These are phyloP conservation scores for Colius striatus DNA, from an alignment of 2,113 vertebrate genomes.

Conservation along the genomic window DNA sequence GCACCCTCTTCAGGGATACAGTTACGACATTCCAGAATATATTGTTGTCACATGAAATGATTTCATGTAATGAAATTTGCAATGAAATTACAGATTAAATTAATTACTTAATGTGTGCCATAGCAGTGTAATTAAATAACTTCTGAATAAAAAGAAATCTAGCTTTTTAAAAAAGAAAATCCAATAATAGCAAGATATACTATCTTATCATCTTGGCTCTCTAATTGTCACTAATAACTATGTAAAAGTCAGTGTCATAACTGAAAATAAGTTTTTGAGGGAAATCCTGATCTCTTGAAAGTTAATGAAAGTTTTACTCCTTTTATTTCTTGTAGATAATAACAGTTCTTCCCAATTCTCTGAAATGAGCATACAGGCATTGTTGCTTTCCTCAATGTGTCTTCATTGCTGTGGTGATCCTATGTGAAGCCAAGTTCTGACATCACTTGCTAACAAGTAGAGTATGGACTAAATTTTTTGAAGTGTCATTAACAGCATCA, in stretches of 20 bases:
- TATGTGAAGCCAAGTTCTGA: background rate
- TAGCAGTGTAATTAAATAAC: background rate
- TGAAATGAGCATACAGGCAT: background rate
- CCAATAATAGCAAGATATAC: background rate
- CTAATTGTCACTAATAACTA: background rate
- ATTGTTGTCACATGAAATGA: conserved; percentile 43
- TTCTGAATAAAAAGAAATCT: background rate
- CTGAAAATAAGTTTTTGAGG: background rate
- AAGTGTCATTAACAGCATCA: background rate
- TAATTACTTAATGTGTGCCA: background rate
- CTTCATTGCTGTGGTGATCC: background rate
- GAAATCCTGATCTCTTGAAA: background rate
- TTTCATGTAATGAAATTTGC: conserved; percentile 42
- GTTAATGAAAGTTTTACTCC: background rate
- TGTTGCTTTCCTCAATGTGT: background rate
- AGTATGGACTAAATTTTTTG: background rate
- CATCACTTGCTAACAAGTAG: background rate
- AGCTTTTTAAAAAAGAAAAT: background rate
- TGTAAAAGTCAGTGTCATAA: background rate
- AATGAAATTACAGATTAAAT: conserved; percentile 35
- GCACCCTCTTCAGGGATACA: background rate
- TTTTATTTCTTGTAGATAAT: background rate
- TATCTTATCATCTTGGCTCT: background rate
- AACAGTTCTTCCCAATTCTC: background rate
- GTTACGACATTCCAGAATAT: conserved; percentile 16